Evolutionary conservation across 2,113 vertebrate genomes (phyloP).

Genomic region (Nanorana parkeri): DNA sequence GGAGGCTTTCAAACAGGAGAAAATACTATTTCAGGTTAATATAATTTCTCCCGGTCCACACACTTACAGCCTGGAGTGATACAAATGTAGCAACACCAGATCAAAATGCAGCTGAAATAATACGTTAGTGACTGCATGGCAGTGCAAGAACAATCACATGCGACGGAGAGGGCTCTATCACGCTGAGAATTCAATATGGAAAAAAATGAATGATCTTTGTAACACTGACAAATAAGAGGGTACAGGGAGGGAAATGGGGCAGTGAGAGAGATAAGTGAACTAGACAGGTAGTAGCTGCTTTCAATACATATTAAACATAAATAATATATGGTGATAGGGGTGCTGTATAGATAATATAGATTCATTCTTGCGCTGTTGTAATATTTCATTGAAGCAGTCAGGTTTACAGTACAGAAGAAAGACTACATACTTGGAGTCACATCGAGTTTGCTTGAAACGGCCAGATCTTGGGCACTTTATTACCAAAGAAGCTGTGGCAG

Average conservation of each 20-base stretch:
- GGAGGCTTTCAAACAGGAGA: too few relatives aligned
- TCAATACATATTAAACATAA: conserved; percentile 36
- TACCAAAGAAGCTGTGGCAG: too few relatives aligned
- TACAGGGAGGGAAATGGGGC: not conserved
- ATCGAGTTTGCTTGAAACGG: not conserved
- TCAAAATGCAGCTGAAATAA: not conserved
- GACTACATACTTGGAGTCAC: too few relatives aligned
- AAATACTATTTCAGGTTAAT: too few relatives aligned
- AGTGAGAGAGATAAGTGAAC: not conserved
- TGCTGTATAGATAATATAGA: not conserved
- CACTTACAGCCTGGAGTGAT: conserved; percentile 1
- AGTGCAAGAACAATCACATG: not conserved
- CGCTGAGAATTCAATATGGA: not conserved
- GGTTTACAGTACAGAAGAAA: too few relatives aligned
- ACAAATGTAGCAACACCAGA: not conserved
- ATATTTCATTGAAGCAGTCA: not conserved
- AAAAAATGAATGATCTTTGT: not conserved
- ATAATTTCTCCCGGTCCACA: not conserved
- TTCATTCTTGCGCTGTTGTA: not conserved
- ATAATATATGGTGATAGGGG: conserved; percentile 5
- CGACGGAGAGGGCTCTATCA: not conserved
- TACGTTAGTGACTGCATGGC: too few relatives aligned
- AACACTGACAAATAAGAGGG: conserved; percentile 18
- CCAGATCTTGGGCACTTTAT: too few relatives aligned
- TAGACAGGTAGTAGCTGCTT: not conserved